Base-by-base conservation (phyloP, 2,888 invertebrate genomes). In the Balanococcus diminutus region DNA sequence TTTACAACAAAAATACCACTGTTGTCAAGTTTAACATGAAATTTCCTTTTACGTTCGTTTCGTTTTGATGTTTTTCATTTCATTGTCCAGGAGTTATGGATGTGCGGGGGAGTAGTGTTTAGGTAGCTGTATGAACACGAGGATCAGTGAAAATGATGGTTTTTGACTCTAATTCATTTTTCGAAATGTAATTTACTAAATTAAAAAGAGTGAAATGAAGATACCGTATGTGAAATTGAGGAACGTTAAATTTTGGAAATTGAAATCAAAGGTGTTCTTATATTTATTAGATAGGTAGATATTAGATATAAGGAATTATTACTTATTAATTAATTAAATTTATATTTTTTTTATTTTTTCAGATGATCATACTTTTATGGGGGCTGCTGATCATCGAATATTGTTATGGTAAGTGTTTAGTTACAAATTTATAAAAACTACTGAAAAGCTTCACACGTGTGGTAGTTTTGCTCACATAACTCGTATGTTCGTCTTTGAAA, bases 331-430 rank as follows among this genome's bases (percentile, higher is more conserved):
- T 28, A 67, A 31, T 25, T 67, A 11, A 4, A 16, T 11, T 75
- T 75, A n/a, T 32, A 5, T 28, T 28, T n/a, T 32, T 75, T 36
- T 31, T 32, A n/a, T 75, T 32, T 9, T 31, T 75, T 32, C 32
- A 75, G 75, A 75, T 75, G 75, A 32, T 75, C 75, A 75, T 75
- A 75, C 75, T 32, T n/a, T 75, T 75, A 75, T 75, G 75, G 75
- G 31, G 75, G 32, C 75, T 75, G 75, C 75, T 75, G 75, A 75
- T 75, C 75, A 75, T 75, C 75, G 32, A 75, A 75, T 75, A 32
- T 75, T 75, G 75, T 36, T 32, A 75, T 32, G 75, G 75, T 75
- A 32, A 75, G 75, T 61, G 4, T 75, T 75, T 14, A 46, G 3
- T 4, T 14, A 8, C 8, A 8, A 36, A 36, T 36, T 36, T 8